phyloP scores from a whole-genome alignment of 2,888 invertebrate genomes.

The Agriopis leucophaearia region DNA sequence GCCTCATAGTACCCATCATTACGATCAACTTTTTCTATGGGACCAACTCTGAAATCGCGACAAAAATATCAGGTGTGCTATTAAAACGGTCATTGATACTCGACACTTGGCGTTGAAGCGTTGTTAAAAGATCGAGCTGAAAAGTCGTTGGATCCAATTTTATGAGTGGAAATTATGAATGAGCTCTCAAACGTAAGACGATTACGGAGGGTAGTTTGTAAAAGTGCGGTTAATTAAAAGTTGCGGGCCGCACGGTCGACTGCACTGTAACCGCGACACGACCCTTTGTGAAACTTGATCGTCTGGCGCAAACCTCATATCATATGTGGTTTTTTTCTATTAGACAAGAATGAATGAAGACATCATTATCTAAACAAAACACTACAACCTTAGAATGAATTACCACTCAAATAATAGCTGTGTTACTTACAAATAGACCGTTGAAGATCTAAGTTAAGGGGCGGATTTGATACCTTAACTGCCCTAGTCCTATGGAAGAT shows the following conservation, averaged over 20 bases:
- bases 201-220: slow-evolving; percentile 68
- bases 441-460: too few species aligned
- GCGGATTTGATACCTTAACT: too few species aligned
- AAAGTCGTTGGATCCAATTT: slow-evolving; percentile 15
- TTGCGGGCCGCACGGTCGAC: slow-evolving; percentile 56
- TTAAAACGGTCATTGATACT: too few species aligned
- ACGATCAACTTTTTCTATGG: too few species aligned
- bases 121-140: background rate
- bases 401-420: too few species aligned
- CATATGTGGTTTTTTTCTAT: slow-evolving; percentile 13
- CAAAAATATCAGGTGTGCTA: too few species aligned
- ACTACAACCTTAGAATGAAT: too few species aligned
- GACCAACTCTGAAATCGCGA: too few species aligned
- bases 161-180: slow-evolving; percentile 47
- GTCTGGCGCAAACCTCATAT: background rate
- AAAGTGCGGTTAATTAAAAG: slow-evolving; percentile 76
- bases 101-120: too few species aligned
- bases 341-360: background rate
- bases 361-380: background rate
- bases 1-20: too few species aligned
- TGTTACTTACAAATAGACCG: too few species aligned
- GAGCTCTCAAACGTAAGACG: slow-evolving; percentile 60
- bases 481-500: too few species aligned
- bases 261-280: slow-evolving; percentile 50
- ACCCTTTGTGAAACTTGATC: slow-evolving; percentile 40